phyloP scores from a whole-genome alignment of 2,113 vertebrate species.

The Phycodurus eques region DNA sequence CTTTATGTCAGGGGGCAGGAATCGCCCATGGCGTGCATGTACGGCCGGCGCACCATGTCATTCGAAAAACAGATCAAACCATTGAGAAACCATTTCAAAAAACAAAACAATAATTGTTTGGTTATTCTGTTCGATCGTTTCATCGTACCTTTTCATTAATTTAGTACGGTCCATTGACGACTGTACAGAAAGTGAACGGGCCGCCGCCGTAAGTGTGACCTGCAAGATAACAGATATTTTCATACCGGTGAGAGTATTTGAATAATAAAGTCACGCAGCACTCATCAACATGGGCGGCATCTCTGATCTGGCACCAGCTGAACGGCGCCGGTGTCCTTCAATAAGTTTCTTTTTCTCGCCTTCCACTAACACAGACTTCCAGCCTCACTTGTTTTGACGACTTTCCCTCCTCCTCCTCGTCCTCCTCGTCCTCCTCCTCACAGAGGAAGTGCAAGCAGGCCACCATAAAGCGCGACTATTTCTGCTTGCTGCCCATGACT shows the following conservation, averaged over 20 bases:
- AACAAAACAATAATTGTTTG: too few relatives aligned
- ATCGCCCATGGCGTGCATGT: too few relatives aligned
- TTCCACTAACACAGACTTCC: slow-evolving; percentile 12
- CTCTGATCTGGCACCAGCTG: slow-evolving; percentile 8
- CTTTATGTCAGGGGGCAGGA: too few relatives aligned
- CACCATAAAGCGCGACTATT: slow-evolving; percentile 56
- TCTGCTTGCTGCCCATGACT: slow-evolving; percentile 56
- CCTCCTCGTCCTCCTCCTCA: slow-evolving; percentile 12
- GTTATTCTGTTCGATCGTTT: too few relatives aligned
- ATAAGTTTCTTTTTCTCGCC: slow-evolving; percentile 49
- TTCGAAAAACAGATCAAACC: background rate
- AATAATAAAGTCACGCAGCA: slow-evolving; percentile 13
- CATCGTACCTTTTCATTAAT: background rate
- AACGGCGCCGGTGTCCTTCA: slow-evolving; percentile 41
- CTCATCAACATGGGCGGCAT: slow-evolving; percentile 2
- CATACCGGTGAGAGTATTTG: slow-evolving; percentile 38
- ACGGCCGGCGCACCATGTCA: too few relatives aligned
- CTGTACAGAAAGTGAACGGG: background rate
- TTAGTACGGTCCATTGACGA: background rate
- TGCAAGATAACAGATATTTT: slow-evolving; percentile 17
- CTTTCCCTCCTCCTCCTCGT: slow-evolving; percentile 31
- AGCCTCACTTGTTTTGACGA: slow-evolving; percentile 43
- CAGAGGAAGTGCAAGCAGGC: slow-evolving; percentile 65
- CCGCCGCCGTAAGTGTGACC: background rate
- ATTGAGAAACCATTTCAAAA: background rate